Base-by-base conservation (phyloP, 2,888 invertebrate genomes). In the Ophion costatus region DNA sequence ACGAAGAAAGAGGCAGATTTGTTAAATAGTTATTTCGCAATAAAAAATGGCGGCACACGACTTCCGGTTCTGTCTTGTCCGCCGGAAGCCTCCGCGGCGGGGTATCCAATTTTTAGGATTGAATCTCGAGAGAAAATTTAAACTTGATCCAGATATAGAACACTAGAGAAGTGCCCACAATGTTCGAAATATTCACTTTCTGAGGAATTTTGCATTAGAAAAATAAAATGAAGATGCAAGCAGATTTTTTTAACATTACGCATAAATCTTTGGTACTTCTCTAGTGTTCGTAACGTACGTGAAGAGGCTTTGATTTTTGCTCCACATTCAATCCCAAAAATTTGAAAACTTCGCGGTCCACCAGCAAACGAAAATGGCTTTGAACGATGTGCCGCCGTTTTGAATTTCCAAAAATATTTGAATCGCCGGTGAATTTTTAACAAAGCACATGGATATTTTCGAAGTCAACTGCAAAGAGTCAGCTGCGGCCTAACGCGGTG, bases 121-220 rank as follows among this genome's bases (percentile, higher is more conserved):
- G 14, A 51, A 51, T 17, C 5, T 51, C 5, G 14, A 17, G 4
- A 17, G 17, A 51, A 51, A 51, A 51, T 17, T 14, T 0, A 51
- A 17, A 14, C 14, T 2, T 11, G 45, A 17, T 51, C 17, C 3
- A 61, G 42, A 66, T 38, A 14, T 14, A 20, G 45, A 59, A 24
- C 11, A 45, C 42, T 33, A 20, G 29, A 42, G 45, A 20, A 7
- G 75, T 57, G 56, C 63, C 45, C 56, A 80, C 24, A 45, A 64
- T 17, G 17, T 66, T 14, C 10, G n/a, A 20, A 24, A 29, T 7
- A 56, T 17, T 14, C n/a, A 73, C 24, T 51, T 14, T 17, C 17
- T 17, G 17, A 17, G 4, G 17, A 17, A 51, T 17, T 11, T 5
- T 51, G 51, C 51, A 17, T 5, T 14, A 17, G 3, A 29, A 29